Base-by-base conservation (phyloP, 53 echinoderm and acorn worm species). In the Mesocentrotus franciscanus region DNA sequence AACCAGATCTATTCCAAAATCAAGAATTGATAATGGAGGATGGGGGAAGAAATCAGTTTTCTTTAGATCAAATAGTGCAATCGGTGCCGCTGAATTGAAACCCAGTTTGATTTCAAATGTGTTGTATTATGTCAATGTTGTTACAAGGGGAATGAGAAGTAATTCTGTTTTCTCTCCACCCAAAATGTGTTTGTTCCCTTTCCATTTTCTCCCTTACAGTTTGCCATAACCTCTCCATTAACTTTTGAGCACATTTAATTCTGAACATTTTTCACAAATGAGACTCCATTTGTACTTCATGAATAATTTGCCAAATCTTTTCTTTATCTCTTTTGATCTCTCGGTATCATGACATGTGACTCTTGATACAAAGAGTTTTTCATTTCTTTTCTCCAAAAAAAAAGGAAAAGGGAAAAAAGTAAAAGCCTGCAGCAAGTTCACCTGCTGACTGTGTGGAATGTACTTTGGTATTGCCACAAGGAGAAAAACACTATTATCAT, bases 1-100 rank as follows among this genome's bases (percentile, higher is more conserved):
- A 91, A 91, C 29, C 11, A 39, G 66, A 91, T 87, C 87, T 87
- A 87, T 42, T 39, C 14, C 59, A 58, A 87, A 27, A 87, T 87
- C 58, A 87, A 87, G 87, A 56, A 87, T 5, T 27, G 56, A 87
- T 87, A 7, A 27, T 85, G 85, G 56, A 85, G 16, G 85, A 85
- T 81, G 35, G 87, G 24, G 87, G 87, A 87, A 87, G 59, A 58
- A 87, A 87, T 87, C 27, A 58, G 58, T 57, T 87, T 81, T 57
- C 87, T 84, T 84, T 84, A 49, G 84, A 84, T 84, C 84, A 87
- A 57, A 87, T 91, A 91, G 1, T 91, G 64, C 91, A 91, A 66
- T 34, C 34, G 11, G 18, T 64, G 32, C 62, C 33, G 22, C 18
- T 18, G 58, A 91, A 64, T 91, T 64, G 61, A 66, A 91, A 91